A percentile compares a stretch with the other conserved stretches of the same genome.
Evolutionary conservation across 2,113 vertebrate genomes (phyloP).

Genomic region (Cyprinodon brontotheroides): DNA sequence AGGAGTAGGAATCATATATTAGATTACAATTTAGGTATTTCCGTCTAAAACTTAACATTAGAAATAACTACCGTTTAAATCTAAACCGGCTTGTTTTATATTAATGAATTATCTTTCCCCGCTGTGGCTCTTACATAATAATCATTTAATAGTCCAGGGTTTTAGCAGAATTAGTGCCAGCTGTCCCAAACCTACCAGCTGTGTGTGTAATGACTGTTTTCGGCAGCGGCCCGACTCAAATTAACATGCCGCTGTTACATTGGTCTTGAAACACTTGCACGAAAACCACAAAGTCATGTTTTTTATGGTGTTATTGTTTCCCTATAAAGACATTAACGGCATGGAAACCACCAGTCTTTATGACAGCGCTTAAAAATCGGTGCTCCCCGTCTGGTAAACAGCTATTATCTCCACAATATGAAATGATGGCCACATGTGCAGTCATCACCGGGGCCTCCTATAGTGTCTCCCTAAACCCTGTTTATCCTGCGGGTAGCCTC

Average conservation of each 20-base stretch:
- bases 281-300: constrained; percentile 67
- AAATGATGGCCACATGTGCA: constrained; percentile 49
- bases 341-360: constrained; percentile 63
- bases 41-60: background rate
- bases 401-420: constrained; percentile 69
- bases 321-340: constrained; percentile 60
- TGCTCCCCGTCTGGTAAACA: constrained; percentile 64
- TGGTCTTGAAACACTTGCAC: constrained; percentile 45
- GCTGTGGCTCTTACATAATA: constrained; percentile 7
- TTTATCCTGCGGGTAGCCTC: constrained; percentile 58
- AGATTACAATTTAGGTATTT: background rate
- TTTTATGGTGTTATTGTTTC: constrained; percentile 72
- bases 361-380: constrained; percentile 51
- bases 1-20: background rate
- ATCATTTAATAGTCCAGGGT: constrained; percentile 8
- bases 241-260: constrained; percentile 41
- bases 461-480: constrained; percentile 52
- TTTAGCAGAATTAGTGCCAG: constrained; percentile 15
- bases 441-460: constrained; percentile 53
- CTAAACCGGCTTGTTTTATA: background rate
- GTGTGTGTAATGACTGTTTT: constrained; percentile 57
- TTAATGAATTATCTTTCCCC: too few species aligned
- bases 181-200: constrained; percentile 3
- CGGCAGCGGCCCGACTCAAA: constrained; percentile 24
- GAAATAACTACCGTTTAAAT: background rate